A percentile compares a stretch with the other conserved stretches of the same genome.
These are phyloP conservation scores for Frieseomelitta varia DNA, from an alignment of 1,140 invertebrate species.

Conservation along the genomic window DNA sequence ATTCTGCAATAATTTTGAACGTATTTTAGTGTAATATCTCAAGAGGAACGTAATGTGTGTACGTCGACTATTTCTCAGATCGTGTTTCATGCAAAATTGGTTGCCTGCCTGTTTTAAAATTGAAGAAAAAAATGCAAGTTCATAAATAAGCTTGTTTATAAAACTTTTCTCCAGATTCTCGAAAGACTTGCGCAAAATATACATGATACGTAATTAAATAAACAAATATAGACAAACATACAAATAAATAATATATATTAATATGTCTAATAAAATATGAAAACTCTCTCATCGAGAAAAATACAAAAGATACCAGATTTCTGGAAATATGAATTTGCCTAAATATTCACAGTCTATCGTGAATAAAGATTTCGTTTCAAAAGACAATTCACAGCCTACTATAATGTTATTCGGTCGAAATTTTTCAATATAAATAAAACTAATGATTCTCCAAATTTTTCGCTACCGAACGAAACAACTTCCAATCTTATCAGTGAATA, in stretches of 20 bases:
- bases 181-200: no score
- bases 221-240: no score
- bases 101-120: not conserved
- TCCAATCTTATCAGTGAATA: not conserved
- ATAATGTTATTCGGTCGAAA: not conserved
- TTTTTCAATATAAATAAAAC: no score
- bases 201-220: no score
- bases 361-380: not conserved
- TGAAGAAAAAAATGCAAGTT: not conserved
- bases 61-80: not conserved
- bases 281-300: no score
- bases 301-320: no score
- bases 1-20: conserved; percentile 34
- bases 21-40: not conserved
- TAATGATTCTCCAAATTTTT: not conserved
- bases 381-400: not conserved
- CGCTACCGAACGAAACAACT: not conserved
- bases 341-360: no score
- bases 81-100: not conserved
- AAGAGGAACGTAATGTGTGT: not conserved
- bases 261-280: no score
- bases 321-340: not conserved
- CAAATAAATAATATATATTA: no score
- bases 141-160: not conserved
- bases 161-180: no score